phyloP scores from a whole-genome alignment of 2,113 vertebrate genomes.

The Gasterosteus nipponicus region DNA sequence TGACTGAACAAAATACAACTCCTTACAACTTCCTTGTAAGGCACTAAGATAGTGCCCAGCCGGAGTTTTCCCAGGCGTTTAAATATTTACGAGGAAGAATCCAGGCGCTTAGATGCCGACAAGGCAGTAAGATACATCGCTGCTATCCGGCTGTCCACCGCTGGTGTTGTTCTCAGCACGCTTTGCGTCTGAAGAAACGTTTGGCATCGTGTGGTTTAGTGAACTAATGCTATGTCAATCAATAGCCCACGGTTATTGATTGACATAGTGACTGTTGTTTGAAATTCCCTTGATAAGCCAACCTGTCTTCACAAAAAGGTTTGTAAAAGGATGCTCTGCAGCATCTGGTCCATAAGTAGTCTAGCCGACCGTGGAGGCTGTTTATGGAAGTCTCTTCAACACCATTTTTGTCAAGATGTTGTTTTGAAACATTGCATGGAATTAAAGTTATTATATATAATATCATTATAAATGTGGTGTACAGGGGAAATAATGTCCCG shows the following conservation, averaged over 20 bases:
- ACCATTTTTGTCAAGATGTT: neutral
- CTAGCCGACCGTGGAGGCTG: neutral
- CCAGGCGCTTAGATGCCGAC: neutral
- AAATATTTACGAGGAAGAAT: conserved; percentile 29
- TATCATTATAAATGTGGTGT: neutral
- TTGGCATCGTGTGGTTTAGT: neutral
- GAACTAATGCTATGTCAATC: conserved; percentile 1
- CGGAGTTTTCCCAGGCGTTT: conserved; percentile 19
- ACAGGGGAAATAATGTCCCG: neutral
- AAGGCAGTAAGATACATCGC: too few species aligned
- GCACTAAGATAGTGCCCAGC: neutral
- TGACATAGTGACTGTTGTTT: conserved; percentile 13
- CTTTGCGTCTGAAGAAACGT: neutral
- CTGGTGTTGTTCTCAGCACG: neutral
- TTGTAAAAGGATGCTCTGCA: conserved; percentile 33
- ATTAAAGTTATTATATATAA: neutral
- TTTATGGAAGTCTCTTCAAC: neutral
- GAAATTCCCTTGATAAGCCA: conserved; percentile 17
- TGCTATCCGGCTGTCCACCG: neutral
- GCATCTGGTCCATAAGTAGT: neutral
- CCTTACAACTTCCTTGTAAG: neutral
- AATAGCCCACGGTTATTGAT: conserved; percentile 35
- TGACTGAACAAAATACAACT: neutral
- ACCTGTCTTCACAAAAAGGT: too few species aligned
- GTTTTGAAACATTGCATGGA: neutral